Base-by-base conservation (phyloP, 23 tunicate genomes). In the Trididemnum clinides region DNA sequence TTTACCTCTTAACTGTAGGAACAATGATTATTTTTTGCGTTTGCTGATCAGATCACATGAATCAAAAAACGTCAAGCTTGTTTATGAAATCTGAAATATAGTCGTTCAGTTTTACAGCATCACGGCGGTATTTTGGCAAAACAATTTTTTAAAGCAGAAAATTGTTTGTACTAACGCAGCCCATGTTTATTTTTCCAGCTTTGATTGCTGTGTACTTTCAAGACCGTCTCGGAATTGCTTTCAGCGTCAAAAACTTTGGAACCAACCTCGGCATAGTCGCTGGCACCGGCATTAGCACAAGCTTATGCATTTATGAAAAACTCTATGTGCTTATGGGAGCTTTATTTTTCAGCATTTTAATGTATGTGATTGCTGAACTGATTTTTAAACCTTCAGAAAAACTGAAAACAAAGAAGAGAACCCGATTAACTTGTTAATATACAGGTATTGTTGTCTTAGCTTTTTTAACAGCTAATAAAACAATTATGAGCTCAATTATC, bases 201-300 rank as follows among this genome's bases (percentile, higher is more conserved):
- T 72, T 74, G 87, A 32, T 88, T 38, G 92, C 92, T 0, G 74
- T 82, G 0, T 88, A 82, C 57, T 88, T 88, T 39, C 81, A 82
- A 88, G 87, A 88, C 77, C 30, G 34, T 21, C 92, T 82, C 50
- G 92, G 86, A 26, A 88, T 88, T 63, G 92, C 92, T 19, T 88
- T 82, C 44, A 88, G 92, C 51, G 87, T 82, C 28, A 88, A 88
- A 64, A 88, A 88, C 69, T 72, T 88, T 0, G 87, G 77, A 33
- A 64, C 21, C 15, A 88, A 88, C 78, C 10, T 88, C 0, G 92
- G 92, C 21, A 82, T 88, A 1, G 92, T 88, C 0, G 87, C 78
- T 18, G 92, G 92, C 1, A 82, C 92, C 33, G 83, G 83, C 25
- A 84, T 69, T 39, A 82, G 87, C 85, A 71, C 84, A 4, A 36